These are phyloP conservation scores for Corythaixoides concolor DNA, from an alignment of 2,113 vertebrate genomes.

Conservation along the genomic window DNA sequence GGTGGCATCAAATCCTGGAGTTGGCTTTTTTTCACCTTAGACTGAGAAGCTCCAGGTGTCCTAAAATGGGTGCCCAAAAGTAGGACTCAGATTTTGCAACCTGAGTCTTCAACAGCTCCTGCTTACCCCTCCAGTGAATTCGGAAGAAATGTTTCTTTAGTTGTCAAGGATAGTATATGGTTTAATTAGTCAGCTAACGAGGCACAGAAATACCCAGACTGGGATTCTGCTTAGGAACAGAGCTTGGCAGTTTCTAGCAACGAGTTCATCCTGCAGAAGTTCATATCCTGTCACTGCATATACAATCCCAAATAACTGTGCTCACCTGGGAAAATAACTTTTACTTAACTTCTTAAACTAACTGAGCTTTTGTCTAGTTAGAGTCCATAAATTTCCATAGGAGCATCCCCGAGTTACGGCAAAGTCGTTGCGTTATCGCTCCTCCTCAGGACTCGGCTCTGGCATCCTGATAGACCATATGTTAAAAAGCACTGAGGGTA, in stretches of 20 bases:
- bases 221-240: not conserved
- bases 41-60: not conserved
- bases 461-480: not conserved
- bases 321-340: not conserved
- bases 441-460: not conserved
- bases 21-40: not conserved
- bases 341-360: not conserved
- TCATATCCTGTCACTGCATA: not conserved
- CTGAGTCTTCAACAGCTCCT: not conserved
- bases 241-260: not conserved
- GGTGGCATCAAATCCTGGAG: not conserved
- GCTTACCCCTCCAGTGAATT: not conserved
- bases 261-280: not conserved
- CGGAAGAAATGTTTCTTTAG: not conserved
- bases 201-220: not conserved
- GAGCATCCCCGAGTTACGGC: accelerated
- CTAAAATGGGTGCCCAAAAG: not conserved
- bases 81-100: not conserved
- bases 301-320: not conserved
- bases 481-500: not conserved
- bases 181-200: not conserved
- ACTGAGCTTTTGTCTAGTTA: not conserved
- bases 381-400: not conserved
- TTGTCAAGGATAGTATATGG: not conserved
- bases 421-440: not conserved